phyloP scores from a whole-genome alignment of 2,797 vertebrate species.

The Sylvia borin region DNA sequence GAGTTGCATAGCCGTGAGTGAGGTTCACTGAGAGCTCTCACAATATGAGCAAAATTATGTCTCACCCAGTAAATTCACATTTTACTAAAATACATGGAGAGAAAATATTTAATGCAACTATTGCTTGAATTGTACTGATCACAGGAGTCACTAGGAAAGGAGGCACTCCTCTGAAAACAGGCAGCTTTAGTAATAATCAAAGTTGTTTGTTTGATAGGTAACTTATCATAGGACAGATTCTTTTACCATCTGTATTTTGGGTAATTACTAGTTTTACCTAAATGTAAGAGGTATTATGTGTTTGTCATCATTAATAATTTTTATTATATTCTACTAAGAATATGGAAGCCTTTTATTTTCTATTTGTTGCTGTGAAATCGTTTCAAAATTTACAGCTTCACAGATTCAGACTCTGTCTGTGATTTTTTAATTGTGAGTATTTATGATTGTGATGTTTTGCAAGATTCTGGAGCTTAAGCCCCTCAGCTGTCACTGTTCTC shows the following conservation, averaged over 20 bases:
- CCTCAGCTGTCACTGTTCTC: background rate
- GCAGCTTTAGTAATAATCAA: background rate
- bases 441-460: background rate
- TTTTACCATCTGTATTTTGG: background rate
- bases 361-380: background rate
- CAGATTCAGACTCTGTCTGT: background rate
- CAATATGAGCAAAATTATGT: background rate
- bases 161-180: background rate
- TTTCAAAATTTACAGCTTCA: background rate
- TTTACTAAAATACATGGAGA: background rate
- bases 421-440: background rate
- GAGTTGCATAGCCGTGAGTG: accelerated
- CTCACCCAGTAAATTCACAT: background rate
- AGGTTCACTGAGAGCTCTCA: background rate
- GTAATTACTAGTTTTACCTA: background rate
- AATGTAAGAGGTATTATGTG: background rate
- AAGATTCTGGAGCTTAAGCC: background rate
- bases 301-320: background rate
- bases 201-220: background rate
- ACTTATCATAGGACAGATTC: background rate
- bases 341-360: background rate
- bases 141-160: background rate
- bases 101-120: background rate
- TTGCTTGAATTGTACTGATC: background rate
- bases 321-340: background rate